phyloP scores from a whole-genome alignment of 1,140 invertebrate species.

The Caenorhabditis brenneri region DNA sequence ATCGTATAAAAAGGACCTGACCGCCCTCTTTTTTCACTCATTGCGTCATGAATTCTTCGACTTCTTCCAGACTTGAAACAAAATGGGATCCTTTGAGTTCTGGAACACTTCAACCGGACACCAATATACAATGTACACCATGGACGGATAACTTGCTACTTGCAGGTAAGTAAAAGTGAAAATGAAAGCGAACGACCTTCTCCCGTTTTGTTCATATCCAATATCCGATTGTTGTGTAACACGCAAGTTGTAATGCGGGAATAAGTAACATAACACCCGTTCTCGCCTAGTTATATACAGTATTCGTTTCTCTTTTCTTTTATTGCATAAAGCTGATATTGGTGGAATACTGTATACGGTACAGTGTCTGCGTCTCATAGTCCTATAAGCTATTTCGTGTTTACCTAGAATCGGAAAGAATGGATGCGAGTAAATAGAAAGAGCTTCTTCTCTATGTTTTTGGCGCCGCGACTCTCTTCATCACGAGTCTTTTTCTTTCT shows the following conservation, averaged over 20 bases:
- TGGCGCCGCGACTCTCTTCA: constrained; percentile 26
- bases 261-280: constrained; percentile 37
- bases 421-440: constrained; percentile 38
- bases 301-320: background rate
- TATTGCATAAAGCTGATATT: background rate
- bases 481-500: constrained; percentile 20
- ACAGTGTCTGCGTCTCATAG: background rate
- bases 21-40: background rate
- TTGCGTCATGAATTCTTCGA: background rate
- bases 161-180: constrained; percentile 38
- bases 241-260: background rate
- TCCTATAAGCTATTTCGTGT: constrained; percentile 23
- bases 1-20: background rate
- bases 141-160: constrained; percentile 13
- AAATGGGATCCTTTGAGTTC: constrained; percentile 19
- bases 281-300: background rate
- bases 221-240: constrained; percentile 29
- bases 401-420: constrained; percentile 42
- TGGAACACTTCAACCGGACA: background rate
- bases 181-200: background rate
- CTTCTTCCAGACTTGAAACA: constrained; percentile 5
- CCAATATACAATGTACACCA: background rate
- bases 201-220: background rate
- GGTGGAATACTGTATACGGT: constrained; percentile 36
- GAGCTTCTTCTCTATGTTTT: constrained; percentile 28